Conservation (phyloP, 2,797 vertebrate genomes). For the Taenioides sp. region DNA sequence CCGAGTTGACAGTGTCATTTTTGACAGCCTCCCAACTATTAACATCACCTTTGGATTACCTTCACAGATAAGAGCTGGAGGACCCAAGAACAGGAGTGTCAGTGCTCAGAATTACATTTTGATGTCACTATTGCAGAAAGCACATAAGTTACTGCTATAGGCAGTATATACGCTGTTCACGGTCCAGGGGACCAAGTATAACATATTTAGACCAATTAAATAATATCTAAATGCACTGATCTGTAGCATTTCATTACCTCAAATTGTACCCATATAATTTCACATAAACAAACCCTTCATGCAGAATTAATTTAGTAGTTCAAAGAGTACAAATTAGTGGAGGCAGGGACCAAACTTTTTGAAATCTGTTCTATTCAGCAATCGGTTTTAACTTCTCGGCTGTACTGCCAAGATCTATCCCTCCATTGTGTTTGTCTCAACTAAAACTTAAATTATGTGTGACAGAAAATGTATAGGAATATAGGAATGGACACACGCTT, state of each 20-base stretch:
- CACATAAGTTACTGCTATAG: background rate
- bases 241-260: background rate
- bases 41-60: conserved; percentile 71
- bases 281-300: background rate
- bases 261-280: background rate
- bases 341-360: no score
- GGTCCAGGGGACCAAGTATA: no score
- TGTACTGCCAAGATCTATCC: no score
- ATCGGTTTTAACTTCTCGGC: no score
- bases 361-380: no score
- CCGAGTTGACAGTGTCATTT: conserved; percentile 56
- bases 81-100: conserved; percentile 4
- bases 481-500: background rate
- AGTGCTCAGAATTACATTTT: conserved; percentile 37
- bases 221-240: background rate
- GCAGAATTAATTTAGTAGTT: background rate
- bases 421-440: background rate
- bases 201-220: background rate
- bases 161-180: background rate
- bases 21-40: conserved; percentile 55
- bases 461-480: background rate
- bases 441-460: background rate
- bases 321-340: background rate
- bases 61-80: conserved; percentile 41
- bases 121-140: conserved; percentile 25